These are phyloP conservation scores for Spicauda simplicius DNA, from an alignment of 2,888 invertebrate genomes.

Conservation along the genomic window DNA sequence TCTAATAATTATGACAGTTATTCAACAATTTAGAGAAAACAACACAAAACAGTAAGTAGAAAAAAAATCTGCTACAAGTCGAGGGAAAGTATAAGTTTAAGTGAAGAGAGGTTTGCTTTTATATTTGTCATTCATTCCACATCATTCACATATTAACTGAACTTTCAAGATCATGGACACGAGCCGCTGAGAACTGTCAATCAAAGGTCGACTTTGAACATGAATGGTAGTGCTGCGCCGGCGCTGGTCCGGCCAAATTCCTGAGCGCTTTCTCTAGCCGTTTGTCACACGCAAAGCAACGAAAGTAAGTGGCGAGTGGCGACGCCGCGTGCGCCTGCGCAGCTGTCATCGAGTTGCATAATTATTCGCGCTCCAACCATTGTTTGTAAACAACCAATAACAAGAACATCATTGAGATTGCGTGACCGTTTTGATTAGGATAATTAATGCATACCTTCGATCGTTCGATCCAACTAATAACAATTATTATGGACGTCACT, in stretches of 20 bases:
- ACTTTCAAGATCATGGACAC: background rate
- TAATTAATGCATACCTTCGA: conserved; percentile 42
- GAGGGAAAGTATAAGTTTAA: too few species aligned
- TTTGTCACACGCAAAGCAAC: conserved; percentile 64
- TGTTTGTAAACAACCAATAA: conserved; percentile 81
- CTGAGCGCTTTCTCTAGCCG: conserved; percentile 80
- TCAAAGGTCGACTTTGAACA: conserved; percentile 13
- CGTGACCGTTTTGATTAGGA: conserved; percentile 71
- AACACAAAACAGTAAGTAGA: too few species aligned
- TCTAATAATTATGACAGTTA: too few species aligned
- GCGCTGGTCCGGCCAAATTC: conserved; percentile 69
- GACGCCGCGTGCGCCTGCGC: conserved; percentile 53
- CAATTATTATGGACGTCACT: conserved; percentile 30
- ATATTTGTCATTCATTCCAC: too few species aligned
- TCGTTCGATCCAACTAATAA: conserved; percentile 26
- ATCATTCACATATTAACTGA: background rate
- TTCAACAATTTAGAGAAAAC: too few species aligned
- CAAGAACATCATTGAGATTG: conserved; percentile 63
- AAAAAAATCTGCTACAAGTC: too few species aligned
- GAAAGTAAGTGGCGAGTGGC: conserved; percentile 80
- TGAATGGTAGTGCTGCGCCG: conserved; percentile 23
- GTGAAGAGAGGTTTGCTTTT: too few species aligned
- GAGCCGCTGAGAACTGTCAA: background rate
- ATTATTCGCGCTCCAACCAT: conserved; percentile 76
- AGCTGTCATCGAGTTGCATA: conserved; percentile 80